phyloP scores from a whole-genome alignment of 2,113 vertebrate genomes.

The Atherinomorus stipes region DNA sequence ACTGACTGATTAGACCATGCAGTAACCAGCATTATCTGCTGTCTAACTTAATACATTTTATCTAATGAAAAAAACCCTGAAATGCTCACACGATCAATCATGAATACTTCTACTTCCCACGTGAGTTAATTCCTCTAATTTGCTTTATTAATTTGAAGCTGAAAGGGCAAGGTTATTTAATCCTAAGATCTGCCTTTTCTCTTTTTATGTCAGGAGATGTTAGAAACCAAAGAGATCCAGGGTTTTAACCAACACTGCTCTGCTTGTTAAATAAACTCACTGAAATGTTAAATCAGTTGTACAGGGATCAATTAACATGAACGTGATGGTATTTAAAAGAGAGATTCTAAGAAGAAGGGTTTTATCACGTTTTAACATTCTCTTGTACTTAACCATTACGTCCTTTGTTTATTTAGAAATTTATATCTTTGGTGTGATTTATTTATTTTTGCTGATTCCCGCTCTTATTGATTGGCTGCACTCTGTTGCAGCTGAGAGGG shows the following conservation, averaged over 20 bases:
- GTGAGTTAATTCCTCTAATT: constrained; percentile 21
- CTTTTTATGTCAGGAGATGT: constrained; percentile 9
- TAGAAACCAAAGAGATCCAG: not conserved
- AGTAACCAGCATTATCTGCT: not conserved
- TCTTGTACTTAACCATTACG: not conserved
- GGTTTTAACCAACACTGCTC: constrained; percentile 2
- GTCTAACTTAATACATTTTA: not conserved
- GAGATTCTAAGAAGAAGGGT: not conserved
- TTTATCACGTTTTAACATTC: not conserved
- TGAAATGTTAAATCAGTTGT: not conserved
- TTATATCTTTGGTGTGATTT: constrained; percentile 31
- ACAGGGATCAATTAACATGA: constrained; percentile 4
- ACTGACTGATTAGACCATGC: constrained; percentile 3
- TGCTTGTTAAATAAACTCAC: constrained; percentile 10
- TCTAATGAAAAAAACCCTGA: no score
- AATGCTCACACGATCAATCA: constrained; percentile 18
- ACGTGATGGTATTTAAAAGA: not conserved
- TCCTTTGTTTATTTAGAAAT: constrained; percentile 39
- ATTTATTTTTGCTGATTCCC: constrained; percentile 67
- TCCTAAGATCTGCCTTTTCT: constrained; percentile 18
- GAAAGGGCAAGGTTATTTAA: constrained; percentile 5
- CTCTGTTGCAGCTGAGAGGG: constrained; percentile 65
- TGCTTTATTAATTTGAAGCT: constrained; percentile 27
- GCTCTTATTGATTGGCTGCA: constrained; percentile 67
- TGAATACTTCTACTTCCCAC: constrained; percentile 21